Conservation (phyloP, 2,888 invertebrate species). For the Sympetrum striolatum region DNA sequence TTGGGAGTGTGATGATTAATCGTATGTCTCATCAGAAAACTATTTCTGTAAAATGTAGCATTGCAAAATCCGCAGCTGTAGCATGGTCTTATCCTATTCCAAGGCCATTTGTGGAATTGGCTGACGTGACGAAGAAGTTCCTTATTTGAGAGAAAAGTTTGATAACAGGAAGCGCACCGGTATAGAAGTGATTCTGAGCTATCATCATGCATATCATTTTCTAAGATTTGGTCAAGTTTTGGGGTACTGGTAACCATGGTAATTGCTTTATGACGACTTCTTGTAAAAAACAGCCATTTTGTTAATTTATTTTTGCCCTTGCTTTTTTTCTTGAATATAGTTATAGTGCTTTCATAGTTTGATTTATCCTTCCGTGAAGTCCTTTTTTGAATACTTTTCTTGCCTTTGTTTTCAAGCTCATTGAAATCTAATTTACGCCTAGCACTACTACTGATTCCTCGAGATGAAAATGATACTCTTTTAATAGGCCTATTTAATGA, state of each 20-base stretch:
- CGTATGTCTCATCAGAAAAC: background rate
- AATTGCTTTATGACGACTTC: background rate
- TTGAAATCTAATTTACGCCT: background rate
- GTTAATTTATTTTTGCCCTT: background rate
- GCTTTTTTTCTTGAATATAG: background rate
- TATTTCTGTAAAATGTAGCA: constrained; percentile 12
- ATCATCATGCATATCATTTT: background rate
- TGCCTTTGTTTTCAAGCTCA: background rate
- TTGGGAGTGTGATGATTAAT: constrained; percentile 29
- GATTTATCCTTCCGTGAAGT: background rate
- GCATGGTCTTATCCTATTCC: constrained; percentile 2
- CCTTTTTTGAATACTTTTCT: background rate
- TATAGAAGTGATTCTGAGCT: background rate
- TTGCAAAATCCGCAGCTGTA: constrained; percentile 17
- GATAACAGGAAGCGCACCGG: background rate
- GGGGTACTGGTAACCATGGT: background rate
- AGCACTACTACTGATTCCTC: background rate
- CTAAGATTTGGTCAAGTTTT: background rate
- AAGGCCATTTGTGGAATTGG: constrained; percentile 7
- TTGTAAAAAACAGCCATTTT: background rate
- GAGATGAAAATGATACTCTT: background rate
- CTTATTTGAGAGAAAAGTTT: background rate
- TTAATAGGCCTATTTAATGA: background rate
- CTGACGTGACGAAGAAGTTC: background rate
- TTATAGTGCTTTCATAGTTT: background rate